Evolutionary conservation across 2,888 invertebrate species (phyloP).

Genomic region (Melikaiella ostensackeni): DNA sequence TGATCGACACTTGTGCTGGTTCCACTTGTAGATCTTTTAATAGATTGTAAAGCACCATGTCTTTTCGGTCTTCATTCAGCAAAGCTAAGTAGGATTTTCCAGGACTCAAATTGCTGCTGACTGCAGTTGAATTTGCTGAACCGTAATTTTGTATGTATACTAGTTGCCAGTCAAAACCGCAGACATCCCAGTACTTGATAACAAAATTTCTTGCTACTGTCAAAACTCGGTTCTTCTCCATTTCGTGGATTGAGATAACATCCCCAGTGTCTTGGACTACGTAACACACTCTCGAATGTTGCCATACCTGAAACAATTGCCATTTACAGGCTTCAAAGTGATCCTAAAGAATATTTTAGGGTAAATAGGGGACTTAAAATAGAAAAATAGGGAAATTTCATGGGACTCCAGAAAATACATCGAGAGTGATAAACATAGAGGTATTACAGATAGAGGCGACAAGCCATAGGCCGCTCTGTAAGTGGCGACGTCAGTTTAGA

Average conservation of each 20-base stretch:
- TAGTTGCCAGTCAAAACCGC: slow-evolving; percentile 52
- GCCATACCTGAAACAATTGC: slow-evolving; percentile 56
- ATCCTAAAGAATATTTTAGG: no score
- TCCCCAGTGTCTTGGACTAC: slow-evolving; percentile 59
- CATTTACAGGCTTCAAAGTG: no score
- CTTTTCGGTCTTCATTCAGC: slow-evolving; percentile 56
- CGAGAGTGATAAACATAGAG: no score
- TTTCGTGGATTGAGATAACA: slow-evolving; percentile 62
- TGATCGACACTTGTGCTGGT: slow-evolving; percentile 45
- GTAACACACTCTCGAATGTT: slow-evolving; percentile 51
- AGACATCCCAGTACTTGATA: slow-evolving; percentile 63
- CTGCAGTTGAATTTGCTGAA: slow-evolving; percentile 50
- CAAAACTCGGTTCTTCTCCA: slow-evolving; percentile 59
- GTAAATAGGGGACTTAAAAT: no score
- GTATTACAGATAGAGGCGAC: no score
- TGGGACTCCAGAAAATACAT: no score
- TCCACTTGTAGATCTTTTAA: slow-evolving; percentile 45
- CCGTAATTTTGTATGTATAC: slow-evolving; percentile 44
- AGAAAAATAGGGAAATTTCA: no score
- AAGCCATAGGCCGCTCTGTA: no score
- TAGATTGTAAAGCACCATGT: slow-evolving; percentile 60
- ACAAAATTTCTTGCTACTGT: slow-evolving; percentile 62
- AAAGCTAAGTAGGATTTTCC: slow-evolving; percentile 61
- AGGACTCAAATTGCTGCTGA: slow-evolving; percentile 62
- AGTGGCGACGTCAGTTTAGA: no score